Percentiles rank a stretch among this genome's conserved stretches.
These are phyloP conservation scores for Chaenocephalus aceratus DNA, from an alignment of 2,113 vertebrate species.

Conservation along the genomic window DNA sequence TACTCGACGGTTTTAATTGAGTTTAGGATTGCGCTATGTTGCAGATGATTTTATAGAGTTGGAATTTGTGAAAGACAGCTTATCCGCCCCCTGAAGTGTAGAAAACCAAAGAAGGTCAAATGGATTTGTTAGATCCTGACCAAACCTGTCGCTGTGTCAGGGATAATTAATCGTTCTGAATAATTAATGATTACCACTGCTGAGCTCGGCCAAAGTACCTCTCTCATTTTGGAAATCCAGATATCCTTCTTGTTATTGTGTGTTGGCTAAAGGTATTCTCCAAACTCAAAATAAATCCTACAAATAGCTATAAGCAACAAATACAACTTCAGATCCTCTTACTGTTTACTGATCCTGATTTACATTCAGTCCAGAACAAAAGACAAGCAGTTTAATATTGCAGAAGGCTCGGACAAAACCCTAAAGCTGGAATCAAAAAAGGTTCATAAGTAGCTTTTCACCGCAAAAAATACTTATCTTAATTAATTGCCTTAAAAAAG, in stretches of 20 bases:
- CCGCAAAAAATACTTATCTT: neutral
- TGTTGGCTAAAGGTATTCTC: neutral
- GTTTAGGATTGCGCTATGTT: neutral
- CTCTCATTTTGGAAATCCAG: neutral
- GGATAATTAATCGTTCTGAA: slow-evolving; percentile 26
- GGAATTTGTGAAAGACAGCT: neutral
- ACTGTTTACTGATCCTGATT: too few relatives aligned
- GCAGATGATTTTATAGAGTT: neutral
- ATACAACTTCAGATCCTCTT: neutral
- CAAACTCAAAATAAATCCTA: neutral
- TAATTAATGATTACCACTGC: slow-evolving; percentile 11
- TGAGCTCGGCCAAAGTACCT: neutral
- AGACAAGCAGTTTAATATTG: too few relatives aligned
- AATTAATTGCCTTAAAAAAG: neutral
- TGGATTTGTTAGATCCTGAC: slow-evolving; percentile 5
- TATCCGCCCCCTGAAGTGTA: neutral
- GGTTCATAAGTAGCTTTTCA: too few relatives aligned
- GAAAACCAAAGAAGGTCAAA: slow-evolving; percentile 8
- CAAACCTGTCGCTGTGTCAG: neutral
- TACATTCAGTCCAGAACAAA: too few relatives aligned
- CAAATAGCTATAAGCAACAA: neutral
- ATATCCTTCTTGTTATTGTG: neutral
- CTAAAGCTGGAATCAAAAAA: neutral
- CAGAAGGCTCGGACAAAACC: too few relatives aligned
- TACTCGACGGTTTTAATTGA: neutral